Base-by-base conservation (phyloP, 2,888 invertebrate genomes). In the Drosophila hamatofila region DNA sequence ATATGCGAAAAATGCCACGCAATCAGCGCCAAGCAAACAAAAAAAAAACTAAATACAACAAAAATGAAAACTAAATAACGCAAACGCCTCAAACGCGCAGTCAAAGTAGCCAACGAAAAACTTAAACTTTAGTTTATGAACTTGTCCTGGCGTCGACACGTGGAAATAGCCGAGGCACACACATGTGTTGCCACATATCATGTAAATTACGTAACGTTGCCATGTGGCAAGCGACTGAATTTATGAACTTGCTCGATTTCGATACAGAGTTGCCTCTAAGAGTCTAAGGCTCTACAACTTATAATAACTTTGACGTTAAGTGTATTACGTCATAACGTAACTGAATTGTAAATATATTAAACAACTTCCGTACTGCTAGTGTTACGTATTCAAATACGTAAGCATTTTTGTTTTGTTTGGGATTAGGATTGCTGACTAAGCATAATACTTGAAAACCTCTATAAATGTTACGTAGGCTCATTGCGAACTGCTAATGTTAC, bases 1-100 rank as follows among this genome's bases (percentile, higher is more conserved):
- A 79, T 88, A 88, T 86, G 82, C 66, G 81, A 82, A 81, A 87
- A 87, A 87, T 87, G 84, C 87, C 87, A 84, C 87, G 89, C 89
- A 87, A 87, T 87, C 86, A 78, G 65, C 72, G 68, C 39, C 75
- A 67, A 60, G 55, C n/a, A n/a, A 23, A 48, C 7, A 52, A 14
- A 11, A 23, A 59, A 66, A 69, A 57, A 69, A 54, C 30, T 41
- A 46, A 67, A 55, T 65, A 51, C 18, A 39, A 42, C 42, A 57
- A 68, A 63, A 64, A 68, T 54, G 59, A 9, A 27, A 49, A 63
- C 58, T 25, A 48, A 41, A 62, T 30, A 39, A 69, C 62, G 37
- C 49, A 76, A 65, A 65, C 66, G 39, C 55, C 39, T 37, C 69
- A 49, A 62, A 64, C 48, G 30, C 57, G 46, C 58, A 69, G 61